These are phyloP conservation scores for Egretta garzetta DNA, from an alignment of 2,113 vertebrate species.

Conservation along the genomic window DNA sequence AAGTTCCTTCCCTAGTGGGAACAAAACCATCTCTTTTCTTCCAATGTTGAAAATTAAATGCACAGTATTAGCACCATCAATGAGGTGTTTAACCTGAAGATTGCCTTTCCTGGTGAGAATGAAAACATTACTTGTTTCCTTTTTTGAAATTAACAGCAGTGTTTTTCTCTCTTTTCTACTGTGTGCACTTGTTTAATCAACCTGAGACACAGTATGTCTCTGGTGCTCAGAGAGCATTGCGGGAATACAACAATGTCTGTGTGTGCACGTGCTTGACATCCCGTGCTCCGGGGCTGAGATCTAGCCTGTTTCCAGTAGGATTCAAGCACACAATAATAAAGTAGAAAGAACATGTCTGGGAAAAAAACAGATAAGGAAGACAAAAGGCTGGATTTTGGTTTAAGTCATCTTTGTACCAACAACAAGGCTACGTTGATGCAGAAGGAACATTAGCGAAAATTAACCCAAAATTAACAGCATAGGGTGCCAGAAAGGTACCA, in stretches of 20 bases:
- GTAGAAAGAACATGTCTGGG: not conserved
- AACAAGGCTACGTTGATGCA: not conserved
- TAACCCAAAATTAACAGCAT: not conserved
- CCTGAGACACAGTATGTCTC: not conserved
- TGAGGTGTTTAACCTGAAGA: conserved; percentile 75
- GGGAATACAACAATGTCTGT: not conserved
- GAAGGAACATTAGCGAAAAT: not conserved
- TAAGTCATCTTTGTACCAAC: not conserved
- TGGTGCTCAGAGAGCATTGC: not conserved
- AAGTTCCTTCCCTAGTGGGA: conserved; percentile 64
- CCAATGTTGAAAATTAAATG: conserved; percentile 70
- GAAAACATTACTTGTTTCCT: conserved; percentile 65
- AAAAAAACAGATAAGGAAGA: not conserved
- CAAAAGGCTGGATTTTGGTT: not conserved
- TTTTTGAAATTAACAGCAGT: conserved; percentile 56
- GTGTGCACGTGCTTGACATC: rapidly evolving
- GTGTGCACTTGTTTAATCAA: not conserved
- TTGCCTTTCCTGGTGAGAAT: conserved; percentile 72
- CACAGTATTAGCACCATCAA: conserved; percentile 62
- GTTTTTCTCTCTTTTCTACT: not conserved
- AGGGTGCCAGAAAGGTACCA: not conserved
- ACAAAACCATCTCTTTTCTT: conserved; percentile 66
- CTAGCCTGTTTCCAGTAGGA: not conserved
- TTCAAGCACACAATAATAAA: not conserved
- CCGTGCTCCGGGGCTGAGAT: not conserved